Conservation (phyloP, 92 coral and sea anemone genomes). For the Palythoa caribaeorum region DNA sequence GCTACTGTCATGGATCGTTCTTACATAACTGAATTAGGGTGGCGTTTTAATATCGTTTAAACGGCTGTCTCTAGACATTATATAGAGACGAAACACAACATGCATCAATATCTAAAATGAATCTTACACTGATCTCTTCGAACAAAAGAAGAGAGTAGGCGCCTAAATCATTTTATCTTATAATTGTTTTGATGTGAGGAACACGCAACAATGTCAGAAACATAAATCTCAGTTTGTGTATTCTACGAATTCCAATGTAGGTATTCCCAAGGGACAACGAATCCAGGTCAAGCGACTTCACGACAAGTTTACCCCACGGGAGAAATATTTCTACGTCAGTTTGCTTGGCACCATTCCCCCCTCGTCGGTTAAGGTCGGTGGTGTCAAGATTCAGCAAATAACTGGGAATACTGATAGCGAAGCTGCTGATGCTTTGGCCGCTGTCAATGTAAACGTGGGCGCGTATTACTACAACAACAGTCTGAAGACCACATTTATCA, state of each 20-base stretch:
- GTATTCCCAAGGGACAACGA: constrained; percentile 61
- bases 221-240: too few species aligned
- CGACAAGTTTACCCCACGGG: constrained; percentile 73
- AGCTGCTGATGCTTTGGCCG: constrained; percentile 59
- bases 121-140: too few species aligned
- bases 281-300: constrained; percentile 72
- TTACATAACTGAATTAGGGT: too few species aligned
- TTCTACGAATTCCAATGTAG: constrained; percentile 14
- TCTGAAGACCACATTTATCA: constrained; percentile 72
- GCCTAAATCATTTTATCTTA: too few species aligned
- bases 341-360: constrained; percentile 71
- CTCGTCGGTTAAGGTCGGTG: constrained; percentile 54
- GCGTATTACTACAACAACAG: constrained; percentile 70
- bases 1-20: too few species aligned
- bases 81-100: too few species aligned
- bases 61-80: too few species aligned
- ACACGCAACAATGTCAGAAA: too few species aligned
- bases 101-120: too few species aligned
- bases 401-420: constrained; percentile 50
- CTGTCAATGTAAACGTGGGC: constrained; percentile 38
- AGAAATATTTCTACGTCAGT: constrained; percentile 71
- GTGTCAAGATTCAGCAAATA: constrained; percentile 37
- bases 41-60: too few species aligned
- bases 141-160: too few species aligned
- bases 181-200: too few species aligned